Percentiles rank a stretch among this genome's conserved stretches.
These are phyloP conservation scores for Laothoe populi DNA, from an alignment of 2,888 invertebrate genomes.

Conservation along the genomic window DNA sequence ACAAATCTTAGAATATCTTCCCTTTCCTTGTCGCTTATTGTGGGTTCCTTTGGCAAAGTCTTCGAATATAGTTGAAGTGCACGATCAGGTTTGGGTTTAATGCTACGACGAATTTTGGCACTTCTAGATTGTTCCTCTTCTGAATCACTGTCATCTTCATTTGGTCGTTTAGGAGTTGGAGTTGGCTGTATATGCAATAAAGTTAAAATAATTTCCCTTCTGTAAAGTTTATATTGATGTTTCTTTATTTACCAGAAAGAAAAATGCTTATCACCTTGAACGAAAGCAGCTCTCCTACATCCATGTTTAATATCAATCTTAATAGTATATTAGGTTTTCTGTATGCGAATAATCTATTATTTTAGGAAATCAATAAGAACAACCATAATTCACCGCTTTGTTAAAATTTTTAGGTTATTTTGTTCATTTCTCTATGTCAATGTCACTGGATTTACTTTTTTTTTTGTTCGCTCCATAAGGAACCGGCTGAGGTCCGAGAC, in stretches of 20 bases:
- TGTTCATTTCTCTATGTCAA: too few species aligned
- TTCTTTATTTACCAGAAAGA: not conserved
- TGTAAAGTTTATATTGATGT: too few species aligned
- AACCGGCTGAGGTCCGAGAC: too few species aligned
- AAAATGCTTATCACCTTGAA: constrained; percentile 67
- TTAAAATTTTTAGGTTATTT: too few species aligned
- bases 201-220: not conserved
- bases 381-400: too few species aligned
- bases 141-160: constrained; percentile 87
- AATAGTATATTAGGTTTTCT: too few species aligned
- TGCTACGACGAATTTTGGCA: constrained; percentile 86
- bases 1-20: constrained; percentile 93
- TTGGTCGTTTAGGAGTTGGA: constrained; percentile 91
- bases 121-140: constrained; percentile 87
- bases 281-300: constrained; percentile 78
- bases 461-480: too few species aligned
- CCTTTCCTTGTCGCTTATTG: constrained; percentile 89
- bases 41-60: constrained; percentile 85
- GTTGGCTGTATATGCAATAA: constrained; percentile 86
- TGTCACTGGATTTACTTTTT: too few species aligned
- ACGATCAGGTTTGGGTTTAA: constrained; percentile 77
- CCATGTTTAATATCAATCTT: constrained; percentile 50
- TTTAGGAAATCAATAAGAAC: too few species aligned
- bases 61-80: constrained; percentile 68
- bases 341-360: too few species aligned